phyloP scores from a whole-genome alignment of 2,113 vertebrate species.

The Aptenodytes forsteri region DNA sequence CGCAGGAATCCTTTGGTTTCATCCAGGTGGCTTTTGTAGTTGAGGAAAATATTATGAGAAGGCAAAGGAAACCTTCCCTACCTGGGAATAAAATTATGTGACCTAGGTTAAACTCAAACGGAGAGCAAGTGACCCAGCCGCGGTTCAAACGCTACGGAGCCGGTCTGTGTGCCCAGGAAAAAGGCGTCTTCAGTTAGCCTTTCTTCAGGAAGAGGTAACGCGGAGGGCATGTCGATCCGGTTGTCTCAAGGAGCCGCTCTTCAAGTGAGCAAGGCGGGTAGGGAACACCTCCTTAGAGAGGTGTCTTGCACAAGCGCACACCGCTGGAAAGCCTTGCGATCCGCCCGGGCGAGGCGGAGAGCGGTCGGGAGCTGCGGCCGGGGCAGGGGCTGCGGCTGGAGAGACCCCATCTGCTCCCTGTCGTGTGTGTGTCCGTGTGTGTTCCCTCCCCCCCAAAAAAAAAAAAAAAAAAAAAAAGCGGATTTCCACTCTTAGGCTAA shows the following conservation, averaged over 20 bases:
- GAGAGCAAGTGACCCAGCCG: neutral
- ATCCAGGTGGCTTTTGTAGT: slow-evolving; percentile 57
- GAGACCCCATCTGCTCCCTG: neutral
- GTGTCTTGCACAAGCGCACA: neutral
- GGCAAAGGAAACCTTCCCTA: slow-evolving; percentile 30
- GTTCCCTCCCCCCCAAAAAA: too few relatives aligned
- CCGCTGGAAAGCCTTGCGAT: too few relatives aligned
- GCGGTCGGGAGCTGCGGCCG: neutral
- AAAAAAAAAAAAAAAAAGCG: neutral
- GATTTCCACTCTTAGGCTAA: neutral
- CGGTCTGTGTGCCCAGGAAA: neutral
- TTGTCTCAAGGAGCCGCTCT: neutral
- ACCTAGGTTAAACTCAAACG: neutral
- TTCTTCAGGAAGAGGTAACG: neutral
- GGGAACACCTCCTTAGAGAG: neutral
- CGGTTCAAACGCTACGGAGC: neutral
- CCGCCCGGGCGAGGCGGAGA: neutral
- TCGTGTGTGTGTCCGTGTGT: too few relatives aligned
- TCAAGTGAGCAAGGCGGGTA: neutral
- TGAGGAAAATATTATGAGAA: slow-evolving; percentile 19
- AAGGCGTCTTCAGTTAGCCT: neutral
- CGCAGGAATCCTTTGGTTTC: slow-evolving; percentile 39
- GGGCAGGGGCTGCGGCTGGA: neutral
- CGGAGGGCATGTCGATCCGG: neutral
- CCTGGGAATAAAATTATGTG: slow-evolving; percentile 21